Conservation (phyloP, 2,797 vertebrate species). For the Neoniphon sammara region DNA sequence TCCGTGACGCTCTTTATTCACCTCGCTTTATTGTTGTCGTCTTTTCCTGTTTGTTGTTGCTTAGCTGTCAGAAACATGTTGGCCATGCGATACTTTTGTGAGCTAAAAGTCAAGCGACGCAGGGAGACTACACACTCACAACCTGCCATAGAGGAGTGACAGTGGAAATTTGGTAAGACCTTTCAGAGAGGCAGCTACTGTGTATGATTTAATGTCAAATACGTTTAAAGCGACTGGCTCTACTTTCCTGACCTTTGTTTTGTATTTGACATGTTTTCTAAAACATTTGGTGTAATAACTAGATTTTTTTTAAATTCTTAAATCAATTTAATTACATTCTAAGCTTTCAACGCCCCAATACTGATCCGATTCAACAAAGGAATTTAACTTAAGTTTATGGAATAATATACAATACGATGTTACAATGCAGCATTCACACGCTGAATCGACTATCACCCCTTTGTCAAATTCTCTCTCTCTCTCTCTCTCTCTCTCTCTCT, state of each 20-base stretch:
- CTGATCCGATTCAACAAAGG: no score
- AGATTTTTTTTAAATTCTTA: not conserved
- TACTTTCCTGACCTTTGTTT: slow-evolving; percentile 7
- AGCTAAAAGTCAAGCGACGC: slow-evolving; percentile 15
- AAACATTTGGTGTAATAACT: not conserved
- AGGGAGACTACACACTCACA: slow-evolving; percentile 7
- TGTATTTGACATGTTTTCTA: not conserved
- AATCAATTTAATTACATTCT: not conserved
- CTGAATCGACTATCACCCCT: slow-evolving; percentile 55
- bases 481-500: slow-evolving; percentile 1
- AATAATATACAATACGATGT: slow-evolving; percentile 9
- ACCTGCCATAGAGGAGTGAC: slow-evolving; percentile 42
- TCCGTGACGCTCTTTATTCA: slow-evolving; percentile 30
- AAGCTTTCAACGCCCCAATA: not conserved
- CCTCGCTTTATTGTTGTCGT: slow-evolving; percentile 24
- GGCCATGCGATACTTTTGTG: slow-evolving; percentile 20
- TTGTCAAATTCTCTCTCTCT: slow-evolving; percentile 56
- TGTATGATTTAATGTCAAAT: not conserved
- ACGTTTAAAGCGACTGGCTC: not conserved
- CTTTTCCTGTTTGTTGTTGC: slow-evolving; percentile 78
- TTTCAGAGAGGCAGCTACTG: not conserved
- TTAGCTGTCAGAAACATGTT: slow-evolving; percentile 73
- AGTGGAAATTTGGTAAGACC: slow-evolving; percentile 56
- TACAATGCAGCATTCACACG: slow-evolving; percentile 23
- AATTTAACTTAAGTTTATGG: slow-evolving; percentile 10